Conservation (phyloP, 2,113 vertebrate species). For the Gadus chalcogrammus region DNA sequence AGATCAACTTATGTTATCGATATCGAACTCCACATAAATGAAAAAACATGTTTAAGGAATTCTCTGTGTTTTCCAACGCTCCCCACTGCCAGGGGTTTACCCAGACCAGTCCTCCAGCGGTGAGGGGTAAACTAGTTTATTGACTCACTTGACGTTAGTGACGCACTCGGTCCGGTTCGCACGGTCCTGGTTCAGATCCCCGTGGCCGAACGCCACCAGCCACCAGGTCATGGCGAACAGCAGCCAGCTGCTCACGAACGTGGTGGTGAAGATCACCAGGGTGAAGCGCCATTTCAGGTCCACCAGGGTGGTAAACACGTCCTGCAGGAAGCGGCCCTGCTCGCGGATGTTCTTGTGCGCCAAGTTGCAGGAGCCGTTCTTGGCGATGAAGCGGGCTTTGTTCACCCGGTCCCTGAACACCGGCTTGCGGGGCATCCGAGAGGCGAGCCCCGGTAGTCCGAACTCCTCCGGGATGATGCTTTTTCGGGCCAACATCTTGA, state of each 20-base stretch:
- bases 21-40: too few relatives aligned
- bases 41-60: too few relatives aligned
- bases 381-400: conserved; percentile 96
- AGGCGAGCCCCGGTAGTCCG: conserved; percentile 85
- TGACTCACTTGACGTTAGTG: conserved; percentile 86
- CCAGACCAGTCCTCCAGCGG: too few relatives aligned
- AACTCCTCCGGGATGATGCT: conserved; percentile 99
- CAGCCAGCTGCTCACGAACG: conserved; percentile 97
- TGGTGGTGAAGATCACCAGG: conserved; percentile 96
- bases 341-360: conserved; percentile 99
- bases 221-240: conserved; percentile 99
- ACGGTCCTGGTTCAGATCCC: conserved; percentile 77
- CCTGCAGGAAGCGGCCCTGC: conserved; percentile 95
- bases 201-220: conserved; percentile 94
- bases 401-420: conserved; percentile 87
- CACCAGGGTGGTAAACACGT: conserved; percentile 97
- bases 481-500: conserved; percentile 89
- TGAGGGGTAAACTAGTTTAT: too few relatives aligned
- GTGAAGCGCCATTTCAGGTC: conserved; percentile 98
- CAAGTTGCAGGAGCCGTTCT: conserved; percentile 95
- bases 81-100: too few relatives aligned
- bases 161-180: conserved; percentile 76
- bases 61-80: too few relatives aligned
- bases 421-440: conserved; percentile 87
- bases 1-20: too few relatives aligned